Conservation (phyloP, 2,797 vertebrate species). For the Hydrolagus colliei region DNA sequence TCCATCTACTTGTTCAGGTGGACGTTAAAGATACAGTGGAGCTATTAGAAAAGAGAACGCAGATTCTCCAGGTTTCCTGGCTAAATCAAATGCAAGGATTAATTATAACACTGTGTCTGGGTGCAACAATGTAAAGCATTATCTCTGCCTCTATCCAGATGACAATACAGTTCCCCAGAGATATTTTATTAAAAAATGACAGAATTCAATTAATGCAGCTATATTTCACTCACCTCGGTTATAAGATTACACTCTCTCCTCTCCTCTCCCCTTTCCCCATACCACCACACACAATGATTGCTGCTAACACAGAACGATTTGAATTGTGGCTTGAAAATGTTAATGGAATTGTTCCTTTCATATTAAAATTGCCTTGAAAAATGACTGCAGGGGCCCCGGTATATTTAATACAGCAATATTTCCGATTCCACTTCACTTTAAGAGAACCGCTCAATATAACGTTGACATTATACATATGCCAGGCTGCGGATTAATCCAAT, state of each 20-base stretch:
- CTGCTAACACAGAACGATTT: background rate
- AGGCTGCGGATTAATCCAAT: slow-evolving; percentile 16
- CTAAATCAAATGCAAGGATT: no score
- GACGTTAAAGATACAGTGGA: no score
- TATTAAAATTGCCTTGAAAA: slow-evolving; percentile 12
- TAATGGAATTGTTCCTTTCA: slow-evolving; percentile 22
- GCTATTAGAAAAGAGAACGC: no score
- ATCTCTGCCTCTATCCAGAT: background rate
- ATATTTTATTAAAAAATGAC: background rate
- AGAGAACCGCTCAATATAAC: slow-evolving; percentile 9
- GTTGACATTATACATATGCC: slow-evolving; percentile 19
- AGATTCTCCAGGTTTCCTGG: no score
- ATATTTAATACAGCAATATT: slow-evolving; percentile 22
- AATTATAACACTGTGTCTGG: no score
- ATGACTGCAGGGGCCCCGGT: no score
- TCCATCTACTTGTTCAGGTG: no score
- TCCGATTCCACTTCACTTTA: slow-evolving; percentile 10
- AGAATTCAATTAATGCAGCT: slow-evolving; percentile 11
- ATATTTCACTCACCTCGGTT: background rate
- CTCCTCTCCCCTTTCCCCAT: no score
- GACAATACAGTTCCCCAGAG: background rate
- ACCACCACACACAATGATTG: background rate
- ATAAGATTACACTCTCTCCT: background rate
- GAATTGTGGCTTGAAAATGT: background rate
- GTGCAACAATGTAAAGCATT: background rate